Conservation (phyloP, 1,140 invertebrate species). For the Chironomus striatipennis region DNA sequence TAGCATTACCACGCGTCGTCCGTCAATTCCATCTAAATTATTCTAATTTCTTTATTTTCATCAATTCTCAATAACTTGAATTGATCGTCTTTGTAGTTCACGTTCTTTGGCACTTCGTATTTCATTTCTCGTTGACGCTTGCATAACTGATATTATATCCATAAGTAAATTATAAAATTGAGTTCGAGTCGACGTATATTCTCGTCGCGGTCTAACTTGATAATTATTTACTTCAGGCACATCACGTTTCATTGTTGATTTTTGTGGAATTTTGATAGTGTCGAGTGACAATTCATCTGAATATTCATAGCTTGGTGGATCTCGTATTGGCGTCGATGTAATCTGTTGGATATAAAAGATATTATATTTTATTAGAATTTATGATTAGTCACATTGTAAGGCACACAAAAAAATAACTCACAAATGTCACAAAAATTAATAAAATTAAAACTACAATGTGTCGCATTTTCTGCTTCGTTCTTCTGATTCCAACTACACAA, state of each 20-base stretch:
- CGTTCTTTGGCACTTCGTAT: neutral
- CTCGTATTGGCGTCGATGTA: neutral
- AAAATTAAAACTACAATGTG: neutral
- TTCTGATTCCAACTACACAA: too few relatives aligned
- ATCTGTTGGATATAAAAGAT: neutral
- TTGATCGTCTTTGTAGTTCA: neutral
- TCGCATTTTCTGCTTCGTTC: neutral
- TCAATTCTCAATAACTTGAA: neutral
- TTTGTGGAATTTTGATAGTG: neutral
- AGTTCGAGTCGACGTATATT: neutral
- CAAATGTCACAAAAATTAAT: neutral
- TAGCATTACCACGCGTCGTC: too few relatives aligned
- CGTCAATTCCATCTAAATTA: too few relatives aligned
- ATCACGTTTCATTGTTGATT: neutral
- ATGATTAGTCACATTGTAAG: neutral
- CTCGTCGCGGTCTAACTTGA: neutral
- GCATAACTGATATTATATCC: neutral
- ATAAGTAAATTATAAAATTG: conserved; percentile 6
- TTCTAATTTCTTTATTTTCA: neutral
- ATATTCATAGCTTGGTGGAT: neutral
- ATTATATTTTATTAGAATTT: neutral
- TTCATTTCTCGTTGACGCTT: conserved; percentile 5
- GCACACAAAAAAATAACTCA: too few relatives aligned
- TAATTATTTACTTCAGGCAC: neutral
- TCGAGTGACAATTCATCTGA: neutral